These are phyloP conservation scores for Penaeus indicus DNA, from an alignment of 1,140 invertebrate genomes.

Conservation along the genomic window DNA sequence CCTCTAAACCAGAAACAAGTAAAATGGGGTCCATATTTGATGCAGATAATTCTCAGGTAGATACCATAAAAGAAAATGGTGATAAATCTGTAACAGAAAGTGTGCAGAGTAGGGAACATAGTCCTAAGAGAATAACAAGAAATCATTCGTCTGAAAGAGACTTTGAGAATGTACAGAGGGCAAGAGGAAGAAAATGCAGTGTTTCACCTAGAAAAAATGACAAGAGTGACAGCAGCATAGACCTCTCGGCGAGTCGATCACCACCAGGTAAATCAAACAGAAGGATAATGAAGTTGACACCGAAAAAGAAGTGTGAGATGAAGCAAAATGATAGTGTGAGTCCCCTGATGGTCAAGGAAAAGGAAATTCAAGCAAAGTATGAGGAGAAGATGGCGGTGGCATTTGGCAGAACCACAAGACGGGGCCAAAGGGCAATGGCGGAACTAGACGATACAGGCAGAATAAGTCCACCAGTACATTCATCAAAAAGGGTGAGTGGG, in stretches of 20 bases:
- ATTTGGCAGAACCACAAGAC: not conserved
- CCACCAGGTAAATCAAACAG: not conserved
- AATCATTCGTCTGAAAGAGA: too few species aligned
- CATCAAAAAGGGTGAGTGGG: not conserved
- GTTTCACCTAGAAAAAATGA: too few species aligned
- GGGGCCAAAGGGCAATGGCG: too few species aligned
- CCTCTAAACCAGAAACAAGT: too few species aligned
- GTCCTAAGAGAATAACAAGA: too few species aligned
- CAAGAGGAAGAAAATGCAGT: too few species aligned
- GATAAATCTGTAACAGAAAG: too few species aligned
- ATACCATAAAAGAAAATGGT: too few species aligned
- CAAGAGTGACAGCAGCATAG: not conserved
- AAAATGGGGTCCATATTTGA: too few species aligned
- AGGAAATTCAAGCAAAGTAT: not conserved
- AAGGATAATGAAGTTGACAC: not conserved
- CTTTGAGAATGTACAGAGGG: too few species aligned
- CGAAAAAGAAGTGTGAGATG: not conserved
- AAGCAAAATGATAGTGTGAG: slow-evolving; percentile 21
- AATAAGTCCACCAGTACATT: not conserved
- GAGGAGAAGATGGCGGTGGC: not conserved
- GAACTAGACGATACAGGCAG: not conserved
- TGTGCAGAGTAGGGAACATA: too few species aligned
- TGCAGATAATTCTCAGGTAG: too few species aligned
- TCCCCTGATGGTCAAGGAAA: slow-evolving; percentile 28
- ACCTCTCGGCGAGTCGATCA: not conserved